Base-by-base conservation (phyloP, 2,797 vertebrate species). In the Trematomus bernacchii region DNA sequence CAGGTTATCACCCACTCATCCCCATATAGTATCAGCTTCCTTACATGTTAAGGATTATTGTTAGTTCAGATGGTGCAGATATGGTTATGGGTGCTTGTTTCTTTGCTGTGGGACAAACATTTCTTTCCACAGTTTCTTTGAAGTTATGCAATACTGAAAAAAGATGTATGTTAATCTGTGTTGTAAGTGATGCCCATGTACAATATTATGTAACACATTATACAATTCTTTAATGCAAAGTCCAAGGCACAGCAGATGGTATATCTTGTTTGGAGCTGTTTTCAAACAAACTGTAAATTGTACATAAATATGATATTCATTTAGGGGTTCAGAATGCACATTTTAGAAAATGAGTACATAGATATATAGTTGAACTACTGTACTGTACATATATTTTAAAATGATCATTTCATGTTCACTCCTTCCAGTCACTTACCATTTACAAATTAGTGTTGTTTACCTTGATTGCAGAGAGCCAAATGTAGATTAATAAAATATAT, bases 391-490 rank as follows among this genome's bases (percentile, higher is more conserved):
- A n/a, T 71, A 60, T 73, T 60, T 6, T 6, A 33, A 16, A 63
- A 64, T n/a, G 11, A 58, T 33, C 1, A 40, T 48, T 30, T 50
- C 6, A 77, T 76, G 37, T 66, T 85, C 40, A 76, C 23, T 81
- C 21, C 89, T 92, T 93, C 90, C 91, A 88, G 89, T 92, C 89
- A 89, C 53, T 47, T 21, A 68, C 21, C 51, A 87, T 92, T 92
- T 88, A 93, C 90, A 85, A 69, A 80, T 88, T 87, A 90, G 87
- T 89, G 84, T 85, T 86, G 85, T 89, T 92, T 91, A 87, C 82
- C 50, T 81, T 79, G 30, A 78, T 50, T n/a, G 75, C 70, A 83
- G 57, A 79, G 46, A 80, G 66, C 75, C 84, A 82, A 75, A 76
- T 14, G 58, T 85, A 85, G 65, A 83, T 21, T 33, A 58, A 1